Conservation (phyloP, 2,888 invertebrate genomes). For the Dicyrtoma fusca region DNA sequence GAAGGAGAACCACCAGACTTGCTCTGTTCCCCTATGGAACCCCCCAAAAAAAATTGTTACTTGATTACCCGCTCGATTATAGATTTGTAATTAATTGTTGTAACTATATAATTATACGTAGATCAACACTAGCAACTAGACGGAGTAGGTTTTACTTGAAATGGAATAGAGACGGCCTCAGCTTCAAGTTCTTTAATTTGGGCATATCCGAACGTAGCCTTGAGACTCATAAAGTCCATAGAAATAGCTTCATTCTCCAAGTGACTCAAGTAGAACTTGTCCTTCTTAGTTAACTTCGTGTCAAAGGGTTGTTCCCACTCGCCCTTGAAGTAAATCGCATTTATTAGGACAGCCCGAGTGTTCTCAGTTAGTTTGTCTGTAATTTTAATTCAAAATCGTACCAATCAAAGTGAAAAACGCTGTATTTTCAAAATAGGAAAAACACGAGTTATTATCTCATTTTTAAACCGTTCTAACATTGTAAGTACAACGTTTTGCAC, state of each 20-base stretch:
- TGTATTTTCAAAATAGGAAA: neutral
- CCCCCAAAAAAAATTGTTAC: no score
- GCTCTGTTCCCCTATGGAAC: slow-evolving; percentile 5
- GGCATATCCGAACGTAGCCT: neutral
- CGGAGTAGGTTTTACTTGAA: neutral
- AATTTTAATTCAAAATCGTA: neutral
- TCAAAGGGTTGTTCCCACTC: slow-evolving; percentile 11
- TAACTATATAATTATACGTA: neutral
- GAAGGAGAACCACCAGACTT: slow-evolving; percentile 9
- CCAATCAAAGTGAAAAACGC: no score
- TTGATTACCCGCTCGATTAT: no score
- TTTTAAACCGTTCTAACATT: neutral
- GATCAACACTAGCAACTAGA: neutral
- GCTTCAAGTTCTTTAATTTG: slow-evolving; percentile 12
- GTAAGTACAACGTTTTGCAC: no score
- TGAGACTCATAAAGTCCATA: slow-evolving; percentile 2
- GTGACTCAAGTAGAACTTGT: neutral
- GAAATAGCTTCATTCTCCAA: neutral
- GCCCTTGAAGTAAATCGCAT: slow-evolving; percentile 27
- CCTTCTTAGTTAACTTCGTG: neutral
- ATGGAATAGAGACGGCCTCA: slow-evolving; percentile 16
- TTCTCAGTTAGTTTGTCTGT: neutral
- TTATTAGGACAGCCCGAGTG: slow-evolving; percentile 11
- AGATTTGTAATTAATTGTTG: no score
- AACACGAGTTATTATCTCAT: neutral